phyloP scores from a whole-genome alignment of 2,888 invertebrate species.

The Cheilosia impressa region DNA sequence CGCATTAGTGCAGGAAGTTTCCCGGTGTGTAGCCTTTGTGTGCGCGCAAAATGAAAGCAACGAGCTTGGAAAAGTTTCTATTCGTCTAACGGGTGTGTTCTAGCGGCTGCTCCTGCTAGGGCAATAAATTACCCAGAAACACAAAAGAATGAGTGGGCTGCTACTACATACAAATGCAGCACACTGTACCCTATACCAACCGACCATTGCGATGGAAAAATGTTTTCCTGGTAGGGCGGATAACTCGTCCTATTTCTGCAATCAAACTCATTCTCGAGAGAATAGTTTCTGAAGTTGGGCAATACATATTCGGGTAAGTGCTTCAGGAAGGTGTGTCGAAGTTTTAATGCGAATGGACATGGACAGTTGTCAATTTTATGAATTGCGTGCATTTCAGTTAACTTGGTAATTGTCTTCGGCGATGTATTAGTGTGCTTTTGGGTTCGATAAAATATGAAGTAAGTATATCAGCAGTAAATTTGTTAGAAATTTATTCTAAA shows the following conservation, averaged over 20 bases:
- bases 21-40: constrained; percentile 56
- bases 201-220: neutral
- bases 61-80: constrained; percentile 46
- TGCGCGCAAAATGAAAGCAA: constrained; percentile 51
- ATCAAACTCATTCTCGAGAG: constrained; percentile 3
- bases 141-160: constrained; percentile 26
- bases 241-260: constrained; percentile 2
- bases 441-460: neutral
- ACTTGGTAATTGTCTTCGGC: constrained; percentile 23
- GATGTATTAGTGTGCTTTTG: neutral
- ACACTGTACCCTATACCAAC: neutral
- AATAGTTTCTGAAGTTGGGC: constrained; percentile 28
- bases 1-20: constrained; percentile 73
- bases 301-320: constrained; percentile 15
- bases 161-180: neutral
- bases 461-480: neutral
- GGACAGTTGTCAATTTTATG: constrained; percentile 24
- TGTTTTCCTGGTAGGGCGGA: neutral
- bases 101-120: constrained; percentile 15
- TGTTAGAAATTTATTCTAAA: neutral
- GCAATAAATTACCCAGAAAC: constrained; percentile 63
- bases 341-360: constrained; percentile 25
- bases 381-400: constrained; percentile 37
- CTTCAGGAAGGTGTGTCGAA: constrained; percentile 15
- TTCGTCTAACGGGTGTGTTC: constrained; percentile 38